Conservation (phyloP, 2,888 invertebrate genomes). For the Pasiphila rectangulata region DNA sequence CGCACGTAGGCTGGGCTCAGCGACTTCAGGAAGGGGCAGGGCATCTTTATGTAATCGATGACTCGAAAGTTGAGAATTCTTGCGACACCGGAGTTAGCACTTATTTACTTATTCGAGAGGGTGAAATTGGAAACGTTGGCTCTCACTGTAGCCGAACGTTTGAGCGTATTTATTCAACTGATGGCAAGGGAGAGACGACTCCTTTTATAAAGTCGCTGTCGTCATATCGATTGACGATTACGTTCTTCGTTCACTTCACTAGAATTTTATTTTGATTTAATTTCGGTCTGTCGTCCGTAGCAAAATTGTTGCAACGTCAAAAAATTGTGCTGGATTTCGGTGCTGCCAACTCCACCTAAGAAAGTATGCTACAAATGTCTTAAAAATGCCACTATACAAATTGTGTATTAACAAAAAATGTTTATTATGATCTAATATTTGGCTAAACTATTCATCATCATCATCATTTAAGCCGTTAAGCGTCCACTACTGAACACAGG, state of each 20-base stretch:
- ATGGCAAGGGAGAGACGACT: conserved; percentile 47
- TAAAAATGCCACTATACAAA: too few relatives aligned
- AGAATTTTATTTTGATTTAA: conserved; percentile 60
- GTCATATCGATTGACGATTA: conserved; percentile 78
- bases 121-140: conserved; percentile 62
- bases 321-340: conserved; percentile 15
- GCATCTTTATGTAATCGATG: conserved; percentile 84
- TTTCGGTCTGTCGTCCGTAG: conserved; percentile 32
- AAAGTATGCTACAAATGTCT: conserved; percentile 9
- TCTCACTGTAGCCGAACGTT: conserved; percentile 80
- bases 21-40: conserved; percentile 92
- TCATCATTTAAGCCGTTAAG: too few relatives aligned
- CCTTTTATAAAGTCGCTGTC: conserved; percentile 77
- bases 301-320: conserved; percentile 45
- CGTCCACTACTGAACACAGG: too few relatives aligned
- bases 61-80: conserved; percentile 48
- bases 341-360: too few relatives aligned
- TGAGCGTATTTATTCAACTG: conserved; percentile 62
- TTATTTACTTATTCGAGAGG: conserved; percentile 40
- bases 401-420: too few relatives aligned
- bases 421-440: too few relatives aligned
- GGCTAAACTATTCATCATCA: too few relatives aligned
- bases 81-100: conserved; percentile 47
- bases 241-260: conserved; percentile 54
- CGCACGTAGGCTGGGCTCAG: conserved; percentile 89